Base-by-base conservation (phyloP, 2,113 vertebrate species). In the Setophaga kirtlandii region DNA sequence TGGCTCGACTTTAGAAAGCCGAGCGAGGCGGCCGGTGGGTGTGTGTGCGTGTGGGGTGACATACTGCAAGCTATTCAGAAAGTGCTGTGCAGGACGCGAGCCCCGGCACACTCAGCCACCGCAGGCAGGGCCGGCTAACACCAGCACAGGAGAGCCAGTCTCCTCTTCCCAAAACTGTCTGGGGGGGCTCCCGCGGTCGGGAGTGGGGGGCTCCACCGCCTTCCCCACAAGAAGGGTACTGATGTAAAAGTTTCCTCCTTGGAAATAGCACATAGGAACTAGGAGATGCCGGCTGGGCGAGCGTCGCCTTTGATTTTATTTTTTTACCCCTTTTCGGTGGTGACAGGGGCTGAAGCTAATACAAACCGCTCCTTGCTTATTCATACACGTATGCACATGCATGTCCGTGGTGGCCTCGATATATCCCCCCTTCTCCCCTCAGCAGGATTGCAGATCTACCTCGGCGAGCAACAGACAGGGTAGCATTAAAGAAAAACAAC, bases 381-480 rank as follows among this genome's bases (percentile, higher is more conserved):
- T 96, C 96, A 94, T 93, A 97, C 92, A 98, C 84, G 93, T 97
- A 96, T 92, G 94, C 71, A 93, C 88, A 95, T 96, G 94, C 97
- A 97, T 97, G 93, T 93, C 96, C 83, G 96, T 93, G 97, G 96
- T 68, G 97, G 93, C 90, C 92, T 96, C 94, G 30, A 89, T 87
- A 39, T 25, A 89, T 77, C 89, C 97, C 98, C 98, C 97, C 96
- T 96, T 97, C 97, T 98, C 98, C 98, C 98, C 98, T 98, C 97
- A 98, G 97, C 97, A 97, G 98, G 97, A 98, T 95, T 98, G 98
- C 99, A 98, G 98, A 98, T 97, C 98, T 97, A 98, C 94, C 97
- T 98, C 96, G 89, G 71, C 56, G 97, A 98, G 98, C 98, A 97
- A 98, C 98, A 97, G 96, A 98, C 95, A 97, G 94, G 90, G 93